Base-by-base conservation (phyloP, 2,113 vertebrate genomes). In the Phylloscopus trochiloides region DNA sequence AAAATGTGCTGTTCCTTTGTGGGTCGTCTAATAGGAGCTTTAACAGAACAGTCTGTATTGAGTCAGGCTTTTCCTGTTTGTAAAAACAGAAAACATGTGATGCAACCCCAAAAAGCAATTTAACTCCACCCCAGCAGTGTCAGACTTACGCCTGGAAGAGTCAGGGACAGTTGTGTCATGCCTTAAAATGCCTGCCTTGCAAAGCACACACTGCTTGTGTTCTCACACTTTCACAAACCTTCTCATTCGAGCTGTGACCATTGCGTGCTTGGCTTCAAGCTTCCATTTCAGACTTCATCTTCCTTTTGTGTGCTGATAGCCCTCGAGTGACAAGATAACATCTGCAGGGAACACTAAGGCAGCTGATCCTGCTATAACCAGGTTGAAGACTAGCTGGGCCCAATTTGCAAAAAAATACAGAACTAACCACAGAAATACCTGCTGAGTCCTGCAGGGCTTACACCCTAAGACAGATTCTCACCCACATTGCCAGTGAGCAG, bases 91-190 rank as follows among this genome's bases (percentile, higher is more conserved):
- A 93, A 95, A 87, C 57, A n/a, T 63, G 50, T 52, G 65, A 75
- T 91, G 86, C 77, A 95, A 93, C 45, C 77, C 81, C 61, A 78
- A 90, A 97, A 89, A 89, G 34, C 48, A 81, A 92, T 91, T 90
- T 78, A 78, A 59, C 84, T 85, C 90, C 93, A 91, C 47, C 84
- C 34, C 24, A n/a, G 15, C 9, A 29, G 34, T 43, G 34, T 89
- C 65, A 94, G 34, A 77, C 67, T 84, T 84, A 84, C 26, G 42
- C 50, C 68, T 92, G 83, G 54, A 92, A 92, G 28, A 76, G 34
- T 62, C 11, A 6, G 59, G 38, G 47, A 54, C 43, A 62, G 25
- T 58, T 92, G 78, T 74, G 42, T 91, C 65, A 36, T 78, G 76
- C 34, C 28, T 89, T 65, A 89, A 96, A 87, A 71, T 63, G n/a